A percentile compares a stretch with the other conserved stretches of the same genome.
These are phyloP conservation scores for Hyla sarda DNA, from an alignment of 2,113 vertebrate genomes.

Conservation along the genomic window DNA sequence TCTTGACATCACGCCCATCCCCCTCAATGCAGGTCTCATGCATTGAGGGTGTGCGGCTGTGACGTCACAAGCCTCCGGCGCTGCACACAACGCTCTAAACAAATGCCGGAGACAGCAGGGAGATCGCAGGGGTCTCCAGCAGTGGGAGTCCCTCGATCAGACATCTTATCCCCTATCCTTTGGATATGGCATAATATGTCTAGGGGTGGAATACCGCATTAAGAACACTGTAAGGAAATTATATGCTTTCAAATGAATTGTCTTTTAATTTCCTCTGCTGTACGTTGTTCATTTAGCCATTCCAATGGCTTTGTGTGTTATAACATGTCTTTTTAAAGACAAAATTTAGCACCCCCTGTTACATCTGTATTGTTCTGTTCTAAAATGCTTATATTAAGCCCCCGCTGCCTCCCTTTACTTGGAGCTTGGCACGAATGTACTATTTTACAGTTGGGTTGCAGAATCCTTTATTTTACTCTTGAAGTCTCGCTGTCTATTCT, in stretches of 20 bases:
- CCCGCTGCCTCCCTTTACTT: constrained; percentile 17
- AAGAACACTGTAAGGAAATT: neutral
- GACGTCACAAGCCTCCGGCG: too few relatives aligned
- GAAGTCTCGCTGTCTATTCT: constrained; percentile 17
- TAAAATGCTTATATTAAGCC: constrained; percentile 25
- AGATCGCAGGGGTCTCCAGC: too few relatives aligned
- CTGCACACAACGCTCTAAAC: too few relatives aligned
- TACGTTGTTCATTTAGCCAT: neutral
- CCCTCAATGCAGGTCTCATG: too few relatives aligned
- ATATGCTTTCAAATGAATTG: neutral
- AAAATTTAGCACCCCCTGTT: constrained; percentile 9
- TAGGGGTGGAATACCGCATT: too few relatives aligned
- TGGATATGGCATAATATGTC: too few relatives aligned
- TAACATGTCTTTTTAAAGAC: neutral
- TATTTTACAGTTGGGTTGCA: neutral
- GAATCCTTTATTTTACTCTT: constrained; percentile 11
- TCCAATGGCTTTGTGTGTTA: neutral
- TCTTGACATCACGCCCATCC: too few relatives aligned
- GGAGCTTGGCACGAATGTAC: neutral
- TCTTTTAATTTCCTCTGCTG: neutral
- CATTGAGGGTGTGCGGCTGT: too few relatives aligned
- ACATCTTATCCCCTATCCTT: too few relatives aligned
- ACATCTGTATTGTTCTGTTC: neutral
- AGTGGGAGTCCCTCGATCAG: too few relatives aligned
- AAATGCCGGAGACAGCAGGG: too few relatives aligned